Conservation (phyloP, 2,797 vertebrate species). For the Garrulus glandarius region DNA sequence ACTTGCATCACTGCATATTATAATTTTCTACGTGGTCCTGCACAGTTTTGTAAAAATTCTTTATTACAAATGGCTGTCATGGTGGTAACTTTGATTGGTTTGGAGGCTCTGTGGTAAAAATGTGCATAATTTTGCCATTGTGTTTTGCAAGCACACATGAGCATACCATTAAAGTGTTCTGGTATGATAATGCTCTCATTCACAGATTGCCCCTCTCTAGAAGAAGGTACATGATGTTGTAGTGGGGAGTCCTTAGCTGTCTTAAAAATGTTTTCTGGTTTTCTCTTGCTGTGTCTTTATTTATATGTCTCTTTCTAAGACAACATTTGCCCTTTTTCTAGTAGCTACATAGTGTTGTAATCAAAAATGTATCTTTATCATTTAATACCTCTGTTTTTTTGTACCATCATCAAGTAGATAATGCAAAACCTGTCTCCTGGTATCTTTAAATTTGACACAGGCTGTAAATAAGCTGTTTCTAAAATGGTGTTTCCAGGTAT, state of each 20-base stretch:
- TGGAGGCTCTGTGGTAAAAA: background rate
- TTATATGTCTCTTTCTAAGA: background rate
- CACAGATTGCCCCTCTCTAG: accelerated
- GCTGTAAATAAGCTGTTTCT: background rate
- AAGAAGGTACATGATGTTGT: accelerated
- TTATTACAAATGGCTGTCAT: background rate
- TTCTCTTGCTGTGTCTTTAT: background rate
- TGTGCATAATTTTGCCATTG: background rate
- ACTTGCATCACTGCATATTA: background rate
- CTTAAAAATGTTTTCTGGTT: background rate
- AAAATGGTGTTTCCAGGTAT: background rate
- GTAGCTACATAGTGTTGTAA: background rate
- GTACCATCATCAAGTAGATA: background rate
- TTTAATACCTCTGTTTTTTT: background rate
- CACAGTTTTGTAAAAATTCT: background rate
- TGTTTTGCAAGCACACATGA: background rate
- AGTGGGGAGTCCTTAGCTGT: background rate
- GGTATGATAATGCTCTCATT: accelerated
- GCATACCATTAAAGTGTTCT: background rate
- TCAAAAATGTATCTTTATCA: background rate
- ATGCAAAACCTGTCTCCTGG: background rate
- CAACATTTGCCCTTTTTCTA: background rate
- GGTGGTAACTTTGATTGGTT: background rate
- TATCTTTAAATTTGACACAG: background rate
- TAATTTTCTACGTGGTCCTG: background rate